Evolutionary conservation across 2,888 invertebrate genomes (phyloP).

Genomic region (Volucella inanis): DNA sequence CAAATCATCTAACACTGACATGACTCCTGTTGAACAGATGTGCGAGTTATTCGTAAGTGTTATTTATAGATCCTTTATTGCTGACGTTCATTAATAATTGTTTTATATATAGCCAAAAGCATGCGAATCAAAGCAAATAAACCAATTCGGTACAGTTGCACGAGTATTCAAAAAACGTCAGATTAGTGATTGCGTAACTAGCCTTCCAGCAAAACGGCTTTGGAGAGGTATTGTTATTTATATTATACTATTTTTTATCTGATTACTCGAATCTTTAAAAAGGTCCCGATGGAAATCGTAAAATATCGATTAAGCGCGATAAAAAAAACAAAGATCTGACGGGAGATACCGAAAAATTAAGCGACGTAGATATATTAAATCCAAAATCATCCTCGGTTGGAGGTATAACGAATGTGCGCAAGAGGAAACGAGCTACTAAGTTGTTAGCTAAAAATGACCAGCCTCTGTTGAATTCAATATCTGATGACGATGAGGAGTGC

Average conservation of each 20-base stretch:
- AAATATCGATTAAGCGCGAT: conserved; percentile 43
- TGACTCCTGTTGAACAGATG: conserved; percentile 77
- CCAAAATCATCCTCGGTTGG: conserved; percentile 1
- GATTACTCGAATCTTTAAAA: background rate
- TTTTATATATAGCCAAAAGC: conserved; percentile 37
- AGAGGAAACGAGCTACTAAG: conserved; percentile 79
- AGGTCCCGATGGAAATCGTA: conserved; percentile 48
- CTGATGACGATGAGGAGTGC: conserved; percentile 89
- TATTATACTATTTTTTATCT: background rate
- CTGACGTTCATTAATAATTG: background rate
- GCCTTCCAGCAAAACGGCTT: conserved; percentile 36
- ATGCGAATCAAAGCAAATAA: conserved; percentile 24
- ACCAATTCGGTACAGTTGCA: background rate
- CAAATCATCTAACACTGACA: conserved; percentile 83
- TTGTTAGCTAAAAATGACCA: conserved; percentile 41
- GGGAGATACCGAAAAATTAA: conserved; percentile 1
- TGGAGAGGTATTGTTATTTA: conserved; percentile 46
- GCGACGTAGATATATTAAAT: conserved; percentile 20
- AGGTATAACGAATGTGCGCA: conserved; percentile 55
- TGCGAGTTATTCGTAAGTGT: conserved; percentile 37
- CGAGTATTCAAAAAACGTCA: conserved; percentile 53
- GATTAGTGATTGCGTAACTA: conserved; percentile 28
- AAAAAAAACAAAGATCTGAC: conserved; percentile 40
- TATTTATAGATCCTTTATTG: background rate
- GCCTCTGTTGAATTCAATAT: conserved; percentile 77